Base-by-base conservation (phyloP, 2,888 invertebrate species). In the Pristionchus maxplancki region DNA sequence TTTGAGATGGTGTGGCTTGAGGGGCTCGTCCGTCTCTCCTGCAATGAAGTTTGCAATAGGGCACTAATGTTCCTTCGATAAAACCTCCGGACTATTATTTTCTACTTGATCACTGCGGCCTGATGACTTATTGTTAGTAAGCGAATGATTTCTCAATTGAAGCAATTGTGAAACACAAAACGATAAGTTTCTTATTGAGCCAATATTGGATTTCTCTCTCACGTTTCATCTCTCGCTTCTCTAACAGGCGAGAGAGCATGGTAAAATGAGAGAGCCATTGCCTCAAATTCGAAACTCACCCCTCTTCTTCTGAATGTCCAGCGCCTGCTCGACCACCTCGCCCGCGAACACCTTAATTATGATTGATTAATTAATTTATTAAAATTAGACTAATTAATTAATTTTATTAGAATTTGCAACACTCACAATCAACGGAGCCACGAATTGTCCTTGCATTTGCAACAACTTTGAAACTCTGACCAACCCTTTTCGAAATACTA, bases 241-340 rank as follows among this genome's bases (percentile, higher is more conserved):
- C 58, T n/a, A n/a, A 58, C 24, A 24, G n/a, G n/a, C 58, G n/a
- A 58, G 24, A 58, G 2, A 58, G 58, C 8, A 24, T 58, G 58
- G 20, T 4, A 8, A 58, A 58, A 24, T 9, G 8, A 58, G 58
- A n/a, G 24, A 71, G 24, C n/a, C n/a, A n/a, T n/a, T n/a, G 17
- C 17, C 1, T 50, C 17, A 48, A 48, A 11, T 64, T 24, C 64
- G 24, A 67, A 67, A 31, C 67, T 67, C 67, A 28, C 82, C 48
- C 6, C 71, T 13, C 87, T 86, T 40, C 37, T 90, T 87, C 37
- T 90, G 91, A 4, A 91, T 28, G 74, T 92, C 92, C 28, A 91
- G 84, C 0, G 92, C 98, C 97, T 98, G 98, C 96, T 99, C 99
- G 8, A 99, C 98, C 89, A 99, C 97, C 96, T 99, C 99, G 34